Base-by-base conservation (phyloP, 2,113 vertebrate species). In the Dromas ardeola region DNA sequence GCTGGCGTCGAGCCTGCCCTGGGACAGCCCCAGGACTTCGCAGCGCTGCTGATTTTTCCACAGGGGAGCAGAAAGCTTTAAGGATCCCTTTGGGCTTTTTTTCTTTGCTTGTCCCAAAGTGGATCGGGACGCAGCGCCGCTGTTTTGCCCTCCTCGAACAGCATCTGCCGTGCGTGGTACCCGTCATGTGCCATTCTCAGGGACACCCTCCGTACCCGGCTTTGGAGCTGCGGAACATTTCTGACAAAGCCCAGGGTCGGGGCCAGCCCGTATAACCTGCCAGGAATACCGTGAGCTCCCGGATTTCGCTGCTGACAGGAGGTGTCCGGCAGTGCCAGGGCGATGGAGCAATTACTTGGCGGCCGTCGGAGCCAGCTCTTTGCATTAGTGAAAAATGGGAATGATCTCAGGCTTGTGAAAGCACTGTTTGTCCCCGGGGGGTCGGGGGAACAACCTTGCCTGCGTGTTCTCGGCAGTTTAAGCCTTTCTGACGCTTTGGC, bases 101-200 rank as follows among this genome's bases (percentile, higher is more conserved):
- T 9, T 6, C 19, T 47, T 18, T 1, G 7, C 58, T 62, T 13
- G 4, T 49, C 47, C 34, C 29, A 1, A 15, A 7, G 56, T 0
- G 8, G 55, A 1, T 2, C 1, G 4, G 82, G 71, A 22, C 1
- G 3, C 32, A 8, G 14, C 0, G 2, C 0, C 2, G 29, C 45
- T 34, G 21, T 10, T 43, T 8, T 0, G 4, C 17, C 67, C 32
- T 14, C 27, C 72, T 20, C 0, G 0, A 58, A n/a, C 45, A 21
- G 58, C 32, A 9, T 8, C n/a, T 0, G 1, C 67, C 0, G 0
- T 1, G 7, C 2, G 1, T 6, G 32, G 21, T 63, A 21, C 65
- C 61, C 14, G 0, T 14, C 61, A 3, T 1, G 7, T 17, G 36
- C 52, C 2, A 0, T 19, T 25, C 49, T 13, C 1, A 0, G 89